Conservation (phyloP, 2,113 vertebrate genomes). For the Sapajus apella region DNA sequence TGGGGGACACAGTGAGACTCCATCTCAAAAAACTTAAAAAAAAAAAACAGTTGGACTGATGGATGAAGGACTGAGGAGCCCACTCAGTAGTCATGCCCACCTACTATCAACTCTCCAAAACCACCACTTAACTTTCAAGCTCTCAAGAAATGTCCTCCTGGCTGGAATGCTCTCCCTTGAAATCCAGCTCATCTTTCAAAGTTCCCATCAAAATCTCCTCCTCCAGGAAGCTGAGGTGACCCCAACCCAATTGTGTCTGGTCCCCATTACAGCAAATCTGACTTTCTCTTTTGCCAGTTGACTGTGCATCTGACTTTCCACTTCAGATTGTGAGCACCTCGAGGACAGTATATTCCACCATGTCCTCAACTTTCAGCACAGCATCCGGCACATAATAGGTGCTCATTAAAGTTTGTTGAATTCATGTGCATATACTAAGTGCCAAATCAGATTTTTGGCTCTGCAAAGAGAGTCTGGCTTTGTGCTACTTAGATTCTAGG, state of each 20-base stretch:
- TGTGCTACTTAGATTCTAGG: neutral
- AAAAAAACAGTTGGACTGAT: neutral
- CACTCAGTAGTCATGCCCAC: neutral
- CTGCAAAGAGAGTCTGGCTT: neutral
- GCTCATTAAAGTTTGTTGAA: neutral
- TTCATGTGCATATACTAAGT: fast-evolving
- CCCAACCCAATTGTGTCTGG: neutral
- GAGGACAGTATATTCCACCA: neutral
- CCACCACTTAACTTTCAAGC: neutral
- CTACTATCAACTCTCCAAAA: neutral
- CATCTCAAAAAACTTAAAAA: no score
- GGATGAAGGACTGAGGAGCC: neutral
- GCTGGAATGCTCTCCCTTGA: neutral
- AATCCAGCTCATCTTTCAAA: neutral
- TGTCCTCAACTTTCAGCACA: neutral
- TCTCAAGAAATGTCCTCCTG: neutral
- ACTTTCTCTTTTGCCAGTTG: no score
- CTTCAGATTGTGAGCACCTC: neutral
- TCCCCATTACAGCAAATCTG: neutral
- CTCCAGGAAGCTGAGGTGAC: neutral
- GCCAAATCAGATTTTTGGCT: neutral
- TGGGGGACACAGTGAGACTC: no score
- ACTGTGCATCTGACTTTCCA: neutral
- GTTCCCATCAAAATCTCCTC: neutral
- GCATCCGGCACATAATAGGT: fast-evolving